A percentile compares a stretch with the other conserved stretches of the same genome.
These are phyloP conservation scores for Helicoverpa assulta DNA, from an alignment of 2,888 invertebrate species.

Conservation along the genomic window DNA sequence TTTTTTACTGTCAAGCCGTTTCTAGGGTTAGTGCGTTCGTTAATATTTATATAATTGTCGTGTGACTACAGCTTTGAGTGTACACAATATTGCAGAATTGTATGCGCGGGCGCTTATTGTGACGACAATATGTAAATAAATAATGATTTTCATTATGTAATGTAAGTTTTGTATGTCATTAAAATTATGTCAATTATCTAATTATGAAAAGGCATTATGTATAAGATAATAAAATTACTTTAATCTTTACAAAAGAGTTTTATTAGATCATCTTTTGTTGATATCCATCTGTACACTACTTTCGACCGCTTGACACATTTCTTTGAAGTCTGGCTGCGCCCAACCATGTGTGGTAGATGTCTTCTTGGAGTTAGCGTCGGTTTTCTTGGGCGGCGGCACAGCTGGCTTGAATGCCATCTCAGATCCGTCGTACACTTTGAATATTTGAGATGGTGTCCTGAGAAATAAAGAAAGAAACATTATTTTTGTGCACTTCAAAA, in stretches of 20 bases:
- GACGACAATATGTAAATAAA: neutral
- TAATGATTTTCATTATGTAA: neutral
- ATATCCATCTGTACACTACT: conserved; percentile 68
- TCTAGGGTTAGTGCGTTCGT: too few species aligned
- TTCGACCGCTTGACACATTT: conserved; percentile 81
- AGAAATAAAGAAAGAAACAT: neutral
- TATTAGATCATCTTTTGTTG: conserved; percentile 51
- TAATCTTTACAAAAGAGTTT: conserved; percentile 4
- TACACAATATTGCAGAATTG: neutral
- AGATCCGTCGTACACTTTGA: conserved; percentile 91
- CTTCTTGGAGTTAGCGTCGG: conserved; percentile 70
- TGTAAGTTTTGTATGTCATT: neutral
- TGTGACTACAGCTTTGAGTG: neutral
- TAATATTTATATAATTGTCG: too few species aligned
- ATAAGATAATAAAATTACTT: conserved; percentile 18
- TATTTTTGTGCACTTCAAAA: too few species aligned
- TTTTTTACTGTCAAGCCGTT: too few species aligned
- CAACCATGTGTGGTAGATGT: conserved; percentile 75
- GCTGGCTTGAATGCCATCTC: conserved; percentile 94
- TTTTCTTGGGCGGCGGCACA: conserved; percentile 91
- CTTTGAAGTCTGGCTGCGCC: conserved; percentile 82
- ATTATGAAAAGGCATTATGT: neutral
- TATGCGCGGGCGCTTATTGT: neutral
- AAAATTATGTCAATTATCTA: neutral
- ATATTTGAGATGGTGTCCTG: conserved; percentile 92